Conservation (phyloP, 2,888 invertebrate genomes). For the Achlya flavicornis region DNA sequence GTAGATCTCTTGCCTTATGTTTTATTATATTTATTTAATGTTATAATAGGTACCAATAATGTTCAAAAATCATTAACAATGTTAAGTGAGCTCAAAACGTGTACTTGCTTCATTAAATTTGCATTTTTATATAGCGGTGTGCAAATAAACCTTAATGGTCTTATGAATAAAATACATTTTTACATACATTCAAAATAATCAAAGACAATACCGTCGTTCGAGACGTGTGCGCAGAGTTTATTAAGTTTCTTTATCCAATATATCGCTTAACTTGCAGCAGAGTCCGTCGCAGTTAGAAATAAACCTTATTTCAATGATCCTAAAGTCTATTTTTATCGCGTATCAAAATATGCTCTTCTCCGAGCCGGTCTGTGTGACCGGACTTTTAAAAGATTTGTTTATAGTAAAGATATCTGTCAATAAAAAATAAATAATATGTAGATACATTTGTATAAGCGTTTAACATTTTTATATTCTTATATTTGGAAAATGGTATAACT, state of each 20-base stretch:
- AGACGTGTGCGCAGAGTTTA: neutral
- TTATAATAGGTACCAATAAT: constrained; percentile 1
- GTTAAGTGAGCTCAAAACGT: neutral
- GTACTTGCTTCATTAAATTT: neutral
- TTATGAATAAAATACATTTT: neutral
- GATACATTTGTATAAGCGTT: neutral
- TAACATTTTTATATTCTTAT: neutral
- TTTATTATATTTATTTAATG: constrained; percentile 5
- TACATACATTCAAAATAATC: neutral
- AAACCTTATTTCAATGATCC: too few species aligned
- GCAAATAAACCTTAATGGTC: neutral
- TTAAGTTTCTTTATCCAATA: neutral
- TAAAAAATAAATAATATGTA: neutral
- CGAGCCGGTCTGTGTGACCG: too few species aligned
- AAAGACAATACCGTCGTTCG: neutral
- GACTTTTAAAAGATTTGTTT: neutral
- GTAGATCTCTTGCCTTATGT: constrained; percentile 11
- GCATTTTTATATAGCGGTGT: neutral
- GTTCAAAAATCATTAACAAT: neutral
- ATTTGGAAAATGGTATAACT: neutral
- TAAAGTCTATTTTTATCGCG: neutral
- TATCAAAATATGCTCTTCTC: too few species aligned
- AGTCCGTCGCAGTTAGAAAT: too few species aligned
- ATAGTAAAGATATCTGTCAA: neutral
- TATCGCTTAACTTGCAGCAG: neutral